A percentile compares a stretch with the other conserved stretches of the same genome.
Conservation (phyloP, 2,113 vertebrate species). For the Thryonomys swinderianus region DNA sequence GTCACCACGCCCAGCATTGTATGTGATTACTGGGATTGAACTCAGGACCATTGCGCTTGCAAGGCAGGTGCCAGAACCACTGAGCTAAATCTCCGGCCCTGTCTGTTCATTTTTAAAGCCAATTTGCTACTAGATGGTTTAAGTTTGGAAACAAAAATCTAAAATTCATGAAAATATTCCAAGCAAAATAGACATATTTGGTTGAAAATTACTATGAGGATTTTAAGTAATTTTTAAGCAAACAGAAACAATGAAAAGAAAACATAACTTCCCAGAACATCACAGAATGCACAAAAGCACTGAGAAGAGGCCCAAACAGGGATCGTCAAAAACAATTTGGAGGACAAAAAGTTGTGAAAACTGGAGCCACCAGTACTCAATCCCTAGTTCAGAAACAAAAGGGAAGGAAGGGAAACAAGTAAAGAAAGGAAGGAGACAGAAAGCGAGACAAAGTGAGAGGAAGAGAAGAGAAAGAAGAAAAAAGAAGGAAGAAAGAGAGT, state of each 20-base stretch:
- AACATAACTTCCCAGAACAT: constrained; percentile 23
- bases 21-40: too few relatives aligned
- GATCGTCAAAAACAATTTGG: neutral
- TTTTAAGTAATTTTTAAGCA: constrained; percentile 61
- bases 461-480: neutral
- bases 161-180: constrained; percentile 49
- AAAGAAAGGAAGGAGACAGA: fast-evolving
- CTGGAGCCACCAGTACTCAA: neutral
- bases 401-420: neutral
- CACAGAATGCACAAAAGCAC: neutral
- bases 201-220: constrained; percentile 31
- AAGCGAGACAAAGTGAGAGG: fast-evolving
- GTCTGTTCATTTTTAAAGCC: neutral
- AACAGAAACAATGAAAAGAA: constrained; percentile 40
- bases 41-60: too few relatives aligned
- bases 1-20: too few relatives aligned
- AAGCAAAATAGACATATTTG: constrained; percentile 31
- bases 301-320: neutral
- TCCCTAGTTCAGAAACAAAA: neutral
- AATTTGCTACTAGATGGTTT: constrained; percentile 31
- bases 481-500: neutral
- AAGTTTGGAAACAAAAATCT: constrained; percentile 31
- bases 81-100: too few relatives aligned
- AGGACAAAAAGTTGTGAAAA: neutral
- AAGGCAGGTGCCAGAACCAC: too few relatives aligned